phyloP scores from a whole-genome alignment of 2,797 vertebrate genomes.

The Peromyscus melanophrys region DNA sequence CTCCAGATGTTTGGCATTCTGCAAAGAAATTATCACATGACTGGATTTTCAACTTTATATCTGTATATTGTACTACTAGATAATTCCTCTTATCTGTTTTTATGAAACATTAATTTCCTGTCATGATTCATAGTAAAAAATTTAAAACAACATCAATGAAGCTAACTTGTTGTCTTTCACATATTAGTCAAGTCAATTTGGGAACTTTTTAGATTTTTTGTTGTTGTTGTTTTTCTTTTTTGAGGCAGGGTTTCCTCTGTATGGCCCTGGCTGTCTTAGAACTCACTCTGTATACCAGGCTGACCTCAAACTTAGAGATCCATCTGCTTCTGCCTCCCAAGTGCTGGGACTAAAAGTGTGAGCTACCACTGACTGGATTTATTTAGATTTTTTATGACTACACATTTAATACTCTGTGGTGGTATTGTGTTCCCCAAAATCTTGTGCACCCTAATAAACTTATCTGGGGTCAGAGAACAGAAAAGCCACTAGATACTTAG shows the following conservation, averaged over 20 bases:
- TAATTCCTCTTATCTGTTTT: slow-evolving; percentile 34
- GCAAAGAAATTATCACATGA: slow-evolving; percentile 25
- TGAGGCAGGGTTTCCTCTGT: neutral
- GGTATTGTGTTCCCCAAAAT: no score
- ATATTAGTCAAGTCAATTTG: slow-evolving; percentile 17
- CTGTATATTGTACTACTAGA: slow-evolving; percentile 50
- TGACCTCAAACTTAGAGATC: neutral
- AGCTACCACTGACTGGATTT: no score
- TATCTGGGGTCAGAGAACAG: no score
- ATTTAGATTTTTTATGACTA: neutral
- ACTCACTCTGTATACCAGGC: neutral
- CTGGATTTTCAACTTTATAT: slow-evolving; percentile 56
- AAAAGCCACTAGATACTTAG: no score
- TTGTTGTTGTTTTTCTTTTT: neutral
- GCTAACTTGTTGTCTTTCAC: slow-evolving; percentile 27
- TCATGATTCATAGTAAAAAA: slow-evolving; percentile 47
- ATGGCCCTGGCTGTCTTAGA: neutral
- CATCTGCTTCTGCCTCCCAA: neutral
- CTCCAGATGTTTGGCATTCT: slow-evolving; percentile 72
- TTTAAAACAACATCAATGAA: slow-evolving; percentile 54
- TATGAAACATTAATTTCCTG: slow-evolving; percentile 66
- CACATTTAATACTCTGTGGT: neutral
- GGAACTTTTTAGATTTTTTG: slow-evolving; percentile 44
- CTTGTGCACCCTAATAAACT: no score
- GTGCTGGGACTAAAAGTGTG: neutral